Evolutionary conservation across 2,797 vertebrate species (phyloP), one percentile per base, ranked within the genome.

Genomic region (Ceyx erithaca): DNA sequence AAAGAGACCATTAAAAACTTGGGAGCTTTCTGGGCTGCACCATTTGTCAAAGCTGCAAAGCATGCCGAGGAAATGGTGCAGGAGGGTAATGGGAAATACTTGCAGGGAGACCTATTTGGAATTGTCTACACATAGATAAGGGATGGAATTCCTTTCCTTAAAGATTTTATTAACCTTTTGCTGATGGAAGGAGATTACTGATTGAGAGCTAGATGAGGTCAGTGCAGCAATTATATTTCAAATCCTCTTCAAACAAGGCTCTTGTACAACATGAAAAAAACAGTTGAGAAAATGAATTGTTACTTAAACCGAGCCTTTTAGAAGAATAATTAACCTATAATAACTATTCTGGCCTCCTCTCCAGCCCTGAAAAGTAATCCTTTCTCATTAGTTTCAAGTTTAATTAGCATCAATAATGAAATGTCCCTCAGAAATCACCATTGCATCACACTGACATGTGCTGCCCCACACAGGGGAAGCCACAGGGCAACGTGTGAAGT

Each of bases 151-250:
- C 88, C 87, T 95, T 85, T 89, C 92, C 94, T 96, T 93, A 95
- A 95, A 97, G 87, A 95, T 97, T 97, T 97, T 97, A 97, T 98
- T 97, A 97, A 98, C 97, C 97, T 98, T 97, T 96, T 95, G 95
- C 96, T 96, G 80, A 95, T 97, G 85, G 95, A 96, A 97, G 94
- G 92, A 95, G 97, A 97, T 96, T 96, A 94, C 93, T 96, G 96
- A 97, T 97, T 97, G 96, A 97, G 95, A 94, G 90, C 91, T 96
- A 97, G 93, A 97, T 96, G 96, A 97, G 95, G 96, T 97, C 95
- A 97, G 37, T 84, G 54, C 62, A 92, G 96, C 97, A 97, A 98
- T 97, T 97, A 96, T 92, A 94, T 96, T 96, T 96, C 23, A 26
- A 96, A 96, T 97, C 90, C 90, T 91, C 88, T 97, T 98, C 73